Evolutionary conservation across 2,797 vertebrate species (phyloP), one percentile per base, ranked within the genome.

Genomic region (Cirrhinus mrigala): DNA sequence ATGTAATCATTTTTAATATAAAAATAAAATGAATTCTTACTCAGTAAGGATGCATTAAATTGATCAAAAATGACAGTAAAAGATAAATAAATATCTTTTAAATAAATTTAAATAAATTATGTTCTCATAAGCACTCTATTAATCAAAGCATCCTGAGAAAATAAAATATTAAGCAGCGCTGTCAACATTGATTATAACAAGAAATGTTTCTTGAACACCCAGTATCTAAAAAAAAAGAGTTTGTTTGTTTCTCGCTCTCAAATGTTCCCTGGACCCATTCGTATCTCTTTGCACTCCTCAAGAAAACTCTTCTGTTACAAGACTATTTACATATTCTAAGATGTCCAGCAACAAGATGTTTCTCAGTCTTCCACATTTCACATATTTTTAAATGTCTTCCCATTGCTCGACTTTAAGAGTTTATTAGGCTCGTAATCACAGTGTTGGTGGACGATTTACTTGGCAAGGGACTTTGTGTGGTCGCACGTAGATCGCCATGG

Each of bases 401-500:
- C 76, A 66, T 86, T 70, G 79, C 84, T 84, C n/a, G 48, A 62
- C 79, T 76, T 40, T 58, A 74, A 78, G 83, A 83, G 58, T 81
- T 83, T 64, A 70, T 88, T 86, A 82, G 66, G 66, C 79, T 85
- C 4, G 24, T 75, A 84, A 90, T 74, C 81, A 81, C 78, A 84
- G 81, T 78, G 66, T 79, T 87, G 77, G 33, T 85, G 83, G 75
- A 83, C 74, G 37, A 85, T 73, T 85, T 84, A 81, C 56, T 82
- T 81, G 75, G 56, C 69, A 82, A 80, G 79, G 81, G 75, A 87
- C 24, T 68, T 85, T 18, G 80, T 40, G 74, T 70, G 79, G 62
- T 27, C 64, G 27, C 79, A 83, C 56, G 79, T 79, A 86, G 66
- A 62, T 89, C 82, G 40, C 89, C 84, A 90, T 89, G 89, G 88